Evolutionary conservation across 2,888 invertebrate species (phyloP).

Genomic region (Aphodius sticticus): DNA sequence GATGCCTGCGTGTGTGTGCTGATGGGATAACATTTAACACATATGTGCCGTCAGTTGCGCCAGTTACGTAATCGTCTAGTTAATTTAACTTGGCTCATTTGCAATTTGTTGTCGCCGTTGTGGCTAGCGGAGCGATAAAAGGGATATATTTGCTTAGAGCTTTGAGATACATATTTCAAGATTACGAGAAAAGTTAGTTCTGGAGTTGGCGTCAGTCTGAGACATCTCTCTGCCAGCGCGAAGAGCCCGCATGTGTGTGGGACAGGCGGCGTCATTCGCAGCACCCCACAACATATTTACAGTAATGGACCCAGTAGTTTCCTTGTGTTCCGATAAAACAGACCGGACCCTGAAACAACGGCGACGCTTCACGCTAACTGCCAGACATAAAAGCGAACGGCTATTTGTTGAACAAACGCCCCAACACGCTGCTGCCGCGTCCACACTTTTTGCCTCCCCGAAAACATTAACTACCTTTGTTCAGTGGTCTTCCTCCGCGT

Average conservation of each 20-base stretch:
- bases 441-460: background rate
- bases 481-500: too few relatives aligned
- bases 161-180: conserved; percentile 16
- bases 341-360: background rate
- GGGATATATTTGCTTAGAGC: conserved; percentile 5
- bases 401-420: conserved; percentile 13
- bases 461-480: too few relatives aligned
- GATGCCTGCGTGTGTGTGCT: background rate
- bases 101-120: conserved; percentile 8
- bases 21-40: background rate
- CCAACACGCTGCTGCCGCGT: background rate
- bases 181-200: background rate
- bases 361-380: background rate
- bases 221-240: conserved; percentile 12
- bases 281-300: conserved; percentile 41
- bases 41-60: background rate
- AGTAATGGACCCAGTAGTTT: conserved; percentile 35
- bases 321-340: background rate
- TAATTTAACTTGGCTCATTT: background rate
- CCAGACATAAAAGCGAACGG: conserved; percentile 14
- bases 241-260: conserved; percentile 38
- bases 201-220: conserved; percentile 10
- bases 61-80: background rate
- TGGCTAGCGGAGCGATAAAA: conserved; percentile 14
- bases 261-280: conserved; percentile 40